Evolutionary conservation across 2,888 invertebrate genomes (phyloP).

Genomic region (Metallyticus violacea): DNA sequence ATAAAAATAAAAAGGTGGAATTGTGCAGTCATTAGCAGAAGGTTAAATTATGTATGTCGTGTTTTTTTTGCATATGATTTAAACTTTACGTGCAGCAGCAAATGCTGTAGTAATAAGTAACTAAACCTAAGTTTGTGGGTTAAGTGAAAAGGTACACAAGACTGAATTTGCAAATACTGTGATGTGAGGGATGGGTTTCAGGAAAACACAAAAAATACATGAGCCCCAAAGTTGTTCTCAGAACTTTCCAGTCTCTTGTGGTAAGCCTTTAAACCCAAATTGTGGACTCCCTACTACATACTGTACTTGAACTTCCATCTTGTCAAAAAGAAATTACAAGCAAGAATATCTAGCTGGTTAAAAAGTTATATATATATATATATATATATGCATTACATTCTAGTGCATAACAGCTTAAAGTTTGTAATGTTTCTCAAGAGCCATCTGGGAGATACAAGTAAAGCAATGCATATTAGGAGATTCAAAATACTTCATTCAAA

Average conservation of each 20-base stretch:
- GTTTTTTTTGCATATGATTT: background rate
- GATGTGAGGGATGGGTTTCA: background rate
- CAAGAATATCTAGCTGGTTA: constrained; percentile 14
- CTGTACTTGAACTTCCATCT: constrained; percentile 3
- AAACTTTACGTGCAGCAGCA: constrained; percentile 9
- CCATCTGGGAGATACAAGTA: constrained; percentile 12
- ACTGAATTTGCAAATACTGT: constrained; percentile 8
- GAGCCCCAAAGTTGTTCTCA: background rate
- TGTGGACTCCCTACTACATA: constrained; percentile 16
- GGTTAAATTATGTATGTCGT: background rate
- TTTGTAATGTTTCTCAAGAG: constrained; percentile 2
- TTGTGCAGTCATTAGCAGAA: background rate
- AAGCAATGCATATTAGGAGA: constrained; percentile 20
- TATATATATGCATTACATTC: constrained; percentile 1
- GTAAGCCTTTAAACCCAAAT: constrained; percentile 10
- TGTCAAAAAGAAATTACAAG: constrained; percentile 5
- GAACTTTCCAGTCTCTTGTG: constrained; percentile 5
- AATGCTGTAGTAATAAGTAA: background rate
- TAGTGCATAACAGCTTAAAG: constrained; percentile 16
- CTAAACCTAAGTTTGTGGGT: background rate
- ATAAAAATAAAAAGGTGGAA: background rate
- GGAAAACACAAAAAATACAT: background rate
- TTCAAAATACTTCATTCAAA: constrained; percentile 20
- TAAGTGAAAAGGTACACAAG: background rate
- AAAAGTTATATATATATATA: background rate